Conservation (phyloP, 2,113 vertebrate genomes). For the Eleginops maclovinus region DNA sequence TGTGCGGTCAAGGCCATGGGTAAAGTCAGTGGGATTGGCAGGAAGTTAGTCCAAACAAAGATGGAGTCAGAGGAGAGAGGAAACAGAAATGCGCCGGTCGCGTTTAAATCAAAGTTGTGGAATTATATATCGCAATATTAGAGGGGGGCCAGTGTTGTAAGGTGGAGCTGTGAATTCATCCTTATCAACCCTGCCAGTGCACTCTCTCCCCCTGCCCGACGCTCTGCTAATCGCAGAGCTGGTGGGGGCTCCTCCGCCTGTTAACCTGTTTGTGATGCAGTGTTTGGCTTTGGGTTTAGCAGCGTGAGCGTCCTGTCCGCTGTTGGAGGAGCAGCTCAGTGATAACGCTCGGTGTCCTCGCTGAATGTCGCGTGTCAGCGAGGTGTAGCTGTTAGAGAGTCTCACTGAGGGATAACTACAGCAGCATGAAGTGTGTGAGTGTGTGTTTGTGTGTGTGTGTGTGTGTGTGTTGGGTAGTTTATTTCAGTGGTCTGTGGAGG, state of each 20-base stretch:
- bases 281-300: slow-evolving; percentile 65
- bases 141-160: no score
- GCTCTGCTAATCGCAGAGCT: slow-evolving; percentile 11
- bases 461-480: slow-evolving; percentile 17
- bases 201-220: slow-evolving; percentile 8
- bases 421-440: slow-evolving; percentile 11
- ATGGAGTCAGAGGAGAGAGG: no score
- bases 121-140: no score
- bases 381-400: slow-evolving; percentile 42
- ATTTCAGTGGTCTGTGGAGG: slow-evolving; percentile 13
- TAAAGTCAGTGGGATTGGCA: no score
- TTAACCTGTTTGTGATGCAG: slow-evolving; percentile 61
- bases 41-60: no score
- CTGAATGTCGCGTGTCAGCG: slow-evolving; percentile 52
- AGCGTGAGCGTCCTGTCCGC: slow-evolving; percentile 16
- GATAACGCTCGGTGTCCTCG: slow-evolving; percentile 49
- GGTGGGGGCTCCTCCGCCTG: slow-evolving; percentile 9
- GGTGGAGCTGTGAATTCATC: slow-evolving; percentile 72
- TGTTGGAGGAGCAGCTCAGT: slow-evolving; percentile 21
- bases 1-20: no score
- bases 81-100: no score
- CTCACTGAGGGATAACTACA: slow-evolving; percentile 54
- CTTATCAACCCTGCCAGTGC: slow-evolving; percentile 65
- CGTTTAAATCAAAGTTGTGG: no score
- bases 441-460: slow-evolving; percentile 9